Base-by-base conservation (phyloP, 1,140 invertebrate genomes). In the Campoletis sonorensis region DNA sequence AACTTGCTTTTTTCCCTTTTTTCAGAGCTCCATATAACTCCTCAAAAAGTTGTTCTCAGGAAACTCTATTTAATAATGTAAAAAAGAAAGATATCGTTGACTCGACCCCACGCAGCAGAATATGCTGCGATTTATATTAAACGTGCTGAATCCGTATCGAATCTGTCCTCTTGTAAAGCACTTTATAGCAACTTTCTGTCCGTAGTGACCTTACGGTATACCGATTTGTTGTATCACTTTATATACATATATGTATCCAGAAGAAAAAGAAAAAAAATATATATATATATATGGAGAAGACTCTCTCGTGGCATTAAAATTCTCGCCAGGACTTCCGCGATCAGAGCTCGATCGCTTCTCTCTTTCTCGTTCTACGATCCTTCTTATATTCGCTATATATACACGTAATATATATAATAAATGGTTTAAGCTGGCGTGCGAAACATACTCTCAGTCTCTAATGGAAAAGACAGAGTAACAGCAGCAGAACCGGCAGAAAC, bases 221-320 rank as follows among this genome's bases (percentile, higher is more conserved):
- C 71, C 21, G n/a, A 45, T 51, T 73, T 67, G 37, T 45, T 51
- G 51, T 49, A 73, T 45, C 5, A n/a, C 11, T 40, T n/a, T 27
- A 70, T 70, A 70, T 70, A 64, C 21, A 64, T 64, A 21, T 64
- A 64, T n/a, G 4, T 64, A 64, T n/a, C 10, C 8, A 64, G 10
- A 33, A 33, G 7, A 33, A 4, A 33, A 4, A 33, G 2, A 33
- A 7, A 33, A 54, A 54, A 33, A 33, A 64, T 64, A 64, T 64
- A 64, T 64, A 21, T 64, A 64, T 64, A 64, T n/a, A n/a, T 64
- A 23, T 21, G 18, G 16, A 72, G 33, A 5, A 13, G 11, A 15
- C 70, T 72, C 37, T 81, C 68, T 61, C 79, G 75, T 81, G 79
- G 79, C 79, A 80, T 80, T 81, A 77, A 81, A 81, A 81, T 81